Evolutionary conservation across 64 coral and sea anemone genomes (phyloP), one percentile per base, ranked within the genome.

Genomic region (Anthopleura sola): DNA sequence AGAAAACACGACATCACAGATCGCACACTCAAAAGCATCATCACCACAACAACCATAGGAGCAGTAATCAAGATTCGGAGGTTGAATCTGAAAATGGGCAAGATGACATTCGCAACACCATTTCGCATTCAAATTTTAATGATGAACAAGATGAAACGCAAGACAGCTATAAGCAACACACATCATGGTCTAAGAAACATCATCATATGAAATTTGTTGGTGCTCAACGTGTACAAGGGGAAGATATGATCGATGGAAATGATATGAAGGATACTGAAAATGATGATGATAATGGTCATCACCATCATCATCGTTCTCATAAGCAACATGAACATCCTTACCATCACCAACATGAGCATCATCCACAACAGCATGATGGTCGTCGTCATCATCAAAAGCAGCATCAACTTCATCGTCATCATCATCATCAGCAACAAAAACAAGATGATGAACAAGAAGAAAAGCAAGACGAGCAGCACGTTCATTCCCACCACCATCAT

Each of bases 401-500:
- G 4, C 62, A 68, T 68, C 62, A 68, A 5, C 3, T 5, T 68
- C 62, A 68, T 71, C 68, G n/a, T 71, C 68, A 28, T 29, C 68
- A 71, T 71, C 50, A 53, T 1, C 50, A 12, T 7, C 50, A 53
- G 16, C 6, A 53, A 14, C 7, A 53, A 53, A 53, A 53, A 6
- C 50, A 12, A 53, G 50, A 53, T 53, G 50, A 17, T 15, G 50
- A 53, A 12, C 50, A 53, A 53, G 50, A 53, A 13, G 50, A 53
- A 13, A 14, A 53, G 9, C 40, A 44, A 53, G 50, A 53, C 0
- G 16, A 71, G 23, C 33, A 54, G 6, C 80, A 82, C 7, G 36
- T 48, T 82, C 28, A 82, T 82, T 14, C 5, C 36, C 80, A 48
- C 36, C 80, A 50, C 53, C 50, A 82, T 82, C 36, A 23, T 82